These are phyloP conservation scores for Sipunculus nudus DNA, from an alignment of 2,888 invertebrate species.

Conservation along the genomic window DNA sequence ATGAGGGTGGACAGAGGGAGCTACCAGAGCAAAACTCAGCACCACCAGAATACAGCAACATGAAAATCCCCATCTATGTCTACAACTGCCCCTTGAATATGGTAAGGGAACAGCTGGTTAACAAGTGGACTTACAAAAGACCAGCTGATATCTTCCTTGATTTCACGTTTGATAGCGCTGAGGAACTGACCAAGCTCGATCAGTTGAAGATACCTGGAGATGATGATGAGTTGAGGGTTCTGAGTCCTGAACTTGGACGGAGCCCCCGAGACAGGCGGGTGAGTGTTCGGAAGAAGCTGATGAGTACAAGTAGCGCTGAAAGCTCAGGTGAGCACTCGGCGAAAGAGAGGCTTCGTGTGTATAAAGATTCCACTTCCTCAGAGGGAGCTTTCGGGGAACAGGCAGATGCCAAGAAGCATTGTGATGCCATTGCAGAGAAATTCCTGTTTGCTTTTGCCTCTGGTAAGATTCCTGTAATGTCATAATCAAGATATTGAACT, in stretches of 20 bases:
- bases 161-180: constrained; percentile 47
- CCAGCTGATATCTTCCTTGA: constrained; percentile 59
- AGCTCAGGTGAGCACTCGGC: neutral
- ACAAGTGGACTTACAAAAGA: constrained; percentile 47
- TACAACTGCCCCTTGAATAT: constrained; percentile 75
- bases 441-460: too few species aligned
- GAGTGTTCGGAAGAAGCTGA: constrained; percentile 1
- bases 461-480: too few species aligned
- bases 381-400: constrained; percentile 38
- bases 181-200: neutral
- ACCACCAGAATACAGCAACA: neutral
- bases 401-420: constrained; percentile 71
- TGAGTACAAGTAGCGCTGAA: too few species aligned
- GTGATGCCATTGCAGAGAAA: constrained; percentile 71
- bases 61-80: constrained; percentile 73
- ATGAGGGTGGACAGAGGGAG: too few species aligned
- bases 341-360: too few species aligned
- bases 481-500: too few species aligned
- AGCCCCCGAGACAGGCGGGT: neutral
- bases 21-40: too few species aligned
- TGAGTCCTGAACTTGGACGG: too few species aligned
- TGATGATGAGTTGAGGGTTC: neutral
- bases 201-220: neutral
- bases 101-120: constrained; percentile 68
- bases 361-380: too few species aligned